Conservation (phyloP, 2,113 vertebrate species). For the Corynorhinus townsendii region DNA sequence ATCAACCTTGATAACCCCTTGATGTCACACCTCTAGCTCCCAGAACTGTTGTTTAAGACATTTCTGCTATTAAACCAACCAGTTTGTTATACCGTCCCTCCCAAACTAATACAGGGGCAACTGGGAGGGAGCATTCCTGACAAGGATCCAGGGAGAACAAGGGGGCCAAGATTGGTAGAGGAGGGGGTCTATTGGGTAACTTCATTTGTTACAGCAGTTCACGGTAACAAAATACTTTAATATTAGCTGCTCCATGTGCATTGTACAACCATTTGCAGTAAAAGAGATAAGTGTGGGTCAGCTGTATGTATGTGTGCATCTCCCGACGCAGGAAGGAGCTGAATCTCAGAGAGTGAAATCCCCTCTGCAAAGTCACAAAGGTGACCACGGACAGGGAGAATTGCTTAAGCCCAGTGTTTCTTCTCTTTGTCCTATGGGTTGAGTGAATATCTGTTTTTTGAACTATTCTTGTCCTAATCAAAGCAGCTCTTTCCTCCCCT, state of each 20-base stretch:
- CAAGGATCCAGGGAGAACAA: background rate
- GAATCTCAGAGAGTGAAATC: background rate
- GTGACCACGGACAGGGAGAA: background rate
- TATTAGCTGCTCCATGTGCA: background rate
- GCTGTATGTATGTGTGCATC: fast-evolving
- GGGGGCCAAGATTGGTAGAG: fast-evolving
- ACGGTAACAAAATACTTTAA: background rate
- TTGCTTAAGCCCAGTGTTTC: background rate
- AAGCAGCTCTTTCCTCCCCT: background rate
- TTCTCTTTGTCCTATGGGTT: background rate
- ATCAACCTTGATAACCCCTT: background rate
- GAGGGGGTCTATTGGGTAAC: no score
- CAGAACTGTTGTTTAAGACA: background rate
- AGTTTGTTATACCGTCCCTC: background rate
- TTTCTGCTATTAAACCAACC: background rate
- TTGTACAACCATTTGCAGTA: background rate
- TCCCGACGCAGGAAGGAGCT: fast-evolving
- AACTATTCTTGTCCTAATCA: background rate
- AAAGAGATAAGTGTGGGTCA: background rate
- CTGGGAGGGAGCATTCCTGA: background rate
- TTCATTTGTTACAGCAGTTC: background rate
- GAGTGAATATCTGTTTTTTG: background rate
- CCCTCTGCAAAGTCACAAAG: background rate
- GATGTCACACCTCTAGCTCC: background rate
- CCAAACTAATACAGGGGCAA: background rate